These are phyloP conservation scores for Cantharis lateralis DNA, from an alignment of 2,888 invertebrate genomes.

Conservation along the genomic window DNA sequence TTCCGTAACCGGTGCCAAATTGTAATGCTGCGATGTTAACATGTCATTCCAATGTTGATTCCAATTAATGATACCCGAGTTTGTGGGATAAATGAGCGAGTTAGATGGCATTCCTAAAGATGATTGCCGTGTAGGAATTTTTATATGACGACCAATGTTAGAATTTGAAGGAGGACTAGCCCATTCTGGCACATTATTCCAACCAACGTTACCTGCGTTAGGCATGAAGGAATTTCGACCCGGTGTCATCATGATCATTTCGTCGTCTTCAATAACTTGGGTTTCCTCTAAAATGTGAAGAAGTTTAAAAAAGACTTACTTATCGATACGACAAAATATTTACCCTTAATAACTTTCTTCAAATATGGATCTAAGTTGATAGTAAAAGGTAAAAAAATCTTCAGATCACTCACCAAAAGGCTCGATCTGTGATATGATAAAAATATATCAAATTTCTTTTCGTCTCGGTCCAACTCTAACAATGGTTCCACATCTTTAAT, in stretches of 20 bases:
- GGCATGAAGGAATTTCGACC: slow-evolving; percentile 35
- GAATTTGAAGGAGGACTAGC: slow-evolving; percentile 27
- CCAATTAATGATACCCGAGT: not conserved
- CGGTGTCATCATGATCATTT: slow-evolving; percentile 45
- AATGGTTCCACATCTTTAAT: slow-evolving; percentile 88
- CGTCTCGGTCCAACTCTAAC: slow-evolving; percentile 91
- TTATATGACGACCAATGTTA: slow-evolving; percentile 10
- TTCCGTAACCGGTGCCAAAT: not conserved
- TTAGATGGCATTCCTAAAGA: not conserved
- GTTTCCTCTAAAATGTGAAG: slow-evolving; percentile 64
- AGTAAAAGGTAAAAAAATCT: slow-evolving; percentile 96
- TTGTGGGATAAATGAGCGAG: not conserved
- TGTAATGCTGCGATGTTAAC: not conserved
- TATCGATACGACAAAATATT: slow-evolving; percentile 2
- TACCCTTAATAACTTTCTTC: slow-evolving; percentile 94
- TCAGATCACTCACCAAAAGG: slow-evolving; percentile 83
- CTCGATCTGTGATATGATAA: slow-evolving; percentile 86
- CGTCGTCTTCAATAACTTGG: slow-evolving; percentile 68
- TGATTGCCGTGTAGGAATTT: not conserved
- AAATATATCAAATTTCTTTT: slow-evolving; percentile 92
- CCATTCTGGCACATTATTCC: slow-evolving; percentile 20
- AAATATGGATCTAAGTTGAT: slow-evolving; percentile 98
- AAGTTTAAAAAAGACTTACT: not conserved
- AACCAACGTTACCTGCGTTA: slow-evolving; percentile 17
- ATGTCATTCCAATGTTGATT: not conserved